Conservation (phyloP, 2,113 vertebrate genomes). For the Mus pahari region DNA sequence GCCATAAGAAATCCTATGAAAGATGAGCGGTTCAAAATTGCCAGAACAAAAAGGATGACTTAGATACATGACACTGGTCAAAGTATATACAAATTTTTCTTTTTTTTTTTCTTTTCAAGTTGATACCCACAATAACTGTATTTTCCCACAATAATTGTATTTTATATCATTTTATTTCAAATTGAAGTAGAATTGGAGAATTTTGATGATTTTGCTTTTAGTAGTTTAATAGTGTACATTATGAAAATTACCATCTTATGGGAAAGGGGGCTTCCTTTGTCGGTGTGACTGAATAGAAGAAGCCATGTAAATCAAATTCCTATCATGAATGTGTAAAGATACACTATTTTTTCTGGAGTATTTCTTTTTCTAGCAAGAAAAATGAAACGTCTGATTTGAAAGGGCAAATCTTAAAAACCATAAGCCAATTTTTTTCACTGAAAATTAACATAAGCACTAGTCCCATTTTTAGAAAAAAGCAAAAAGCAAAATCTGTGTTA, state of each 20-base stretch:
- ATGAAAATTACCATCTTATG: slow-evolving; percentile 83
- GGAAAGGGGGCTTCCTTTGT: slow-evolving; percentile 78
- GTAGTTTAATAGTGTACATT: slow-evolving; percentile 82
- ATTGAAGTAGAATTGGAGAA: slow-evolving; percentile 84
- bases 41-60: slow-evolving; percentile 83
- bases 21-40: slow-evolving; percentile 90
- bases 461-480: not conserved
- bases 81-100: slow-evolving; percentile 83
- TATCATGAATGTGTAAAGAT: slow-evolving; percentile 68
- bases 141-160: slow-evolving; percentile 84
- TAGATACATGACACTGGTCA: slow-evolving; percentile 85
- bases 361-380: slow-evolving; percentile 70
- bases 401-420: not conserved
- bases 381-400: not conserved
- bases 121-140: slow-evolving; percentile 78
- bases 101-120: slow-evolving; percentile 73
- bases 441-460: slow-evolving; percentile 17
- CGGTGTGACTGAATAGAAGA: slow-evolving; percentile 80
- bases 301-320: slow-evolving; percentile 79
- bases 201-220: slow-evolving; percentile 85
- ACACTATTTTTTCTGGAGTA: slow-evolving; percentile 70
- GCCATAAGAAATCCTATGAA: slow-evolving; percentile 90
- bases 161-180: slow-evolving; percentile 85
- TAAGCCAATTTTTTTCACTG: not conserved
- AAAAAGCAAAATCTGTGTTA: slow-evolving; percentile 40